Conservation (phyloP, 1,140 invertebrate genomes). For the Dreissena rostriformis region DNA sequence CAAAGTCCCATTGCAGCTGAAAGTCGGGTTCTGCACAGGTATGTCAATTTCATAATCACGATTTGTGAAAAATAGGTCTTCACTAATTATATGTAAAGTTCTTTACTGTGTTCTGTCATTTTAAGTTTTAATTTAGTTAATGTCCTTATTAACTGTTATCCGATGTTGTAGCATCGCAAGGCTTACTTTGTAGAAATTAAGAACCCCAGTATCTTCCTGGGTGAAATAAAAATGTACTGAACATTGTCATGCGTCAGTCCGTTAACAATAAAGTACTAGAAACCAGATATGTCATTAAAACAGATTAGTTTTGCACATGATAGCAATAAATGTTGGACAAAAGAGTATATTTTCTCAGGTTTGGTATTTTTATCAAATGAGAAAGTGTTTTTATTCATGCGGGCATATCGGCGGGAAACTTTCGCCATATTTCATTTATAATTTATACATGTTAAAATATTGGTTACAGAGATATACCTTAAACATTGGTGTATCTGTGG, state of each 20-base stretch:
- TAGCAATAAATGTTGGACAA: too few species aligned
- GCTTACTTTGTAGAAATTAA: not conserved
- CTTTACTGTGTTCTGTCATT: not conserved
- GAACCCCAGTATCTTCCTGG: not conserved
- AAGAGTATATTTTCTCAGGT: too few species aligned
- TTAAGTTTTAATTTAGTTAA: not conserved
- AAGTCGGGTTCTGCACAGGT: slow-evolving; percentile 35
- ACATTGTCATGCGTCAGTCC: too few species aligned
- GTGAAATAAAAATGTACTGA: too few species aligned
- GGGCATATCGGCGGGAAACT: too few species aligned
- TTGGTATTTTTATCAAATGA: too few species aligned
- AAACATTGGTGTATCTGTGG: too few species aligned
- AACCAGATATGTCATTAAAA: too few species aligned
- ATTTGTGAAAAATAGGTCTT: not conserved
- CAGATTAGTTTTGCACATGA: too few species aligned
- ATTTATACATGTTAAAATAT: not conserved
- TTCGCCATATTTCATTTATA: not conserved
- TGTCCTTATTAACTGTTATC: not conserved
- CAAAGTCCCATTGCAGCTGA: slow-evolving; percentile 23
- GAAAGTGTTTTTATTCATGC: too few species aligned
- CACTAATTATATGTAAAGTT: not conserved
- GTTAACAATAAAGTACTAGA: too few species aligned
- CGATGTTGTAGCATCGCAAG: not conserved
- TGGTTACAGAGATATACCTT: too few species aligned
- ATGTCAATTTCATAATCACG: not conserved